Percentiles rank a stretch among this genome's conserved stretches.
Conservation (phyloP, 2,888 invertebrate genomes). For the Tiphia femorata region DNA sequence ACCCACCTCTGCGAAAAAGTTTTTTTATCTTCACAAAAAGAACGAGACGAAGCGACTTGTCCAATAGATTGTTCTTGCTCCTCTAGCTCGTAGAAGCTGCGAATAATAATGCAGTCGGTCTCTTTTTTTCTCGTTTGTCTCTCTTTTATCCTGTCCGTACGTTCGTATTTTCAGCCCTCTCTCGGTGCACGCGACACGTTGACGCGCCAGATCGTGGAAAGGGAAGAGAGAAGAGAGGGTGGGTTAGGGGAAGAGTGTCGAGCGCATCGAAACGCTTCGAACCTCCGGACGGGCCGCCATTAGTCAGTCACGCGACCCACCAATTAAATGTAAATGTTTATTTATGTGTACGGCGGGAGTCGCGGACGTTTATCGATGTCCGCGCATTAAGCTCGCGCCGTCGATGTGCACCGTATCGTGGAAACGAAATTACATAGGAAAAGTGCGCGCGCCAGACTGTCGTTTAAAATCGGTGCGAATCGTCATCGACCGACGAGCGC, state of each 20-base stretch:
- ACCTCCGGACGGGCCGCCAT: constrained; percentile 52
- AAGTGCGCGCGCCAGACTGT: constrained; percentile 5
- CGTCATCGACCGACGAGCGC: constrained; percentile 9
- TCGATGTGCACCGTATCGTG: constrained; percentile 49
- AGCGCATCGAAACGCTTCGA: constrained; percentile 46
- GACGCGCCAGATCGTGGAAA: not conserved
- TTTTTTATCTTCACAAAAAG: too few relatives aligned
- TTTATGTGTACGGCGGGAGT: constrained; percentile 61
- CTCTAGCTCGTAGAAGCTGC: too few relatives aligned
- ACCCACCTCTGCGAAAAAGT: too few relatives aligned
- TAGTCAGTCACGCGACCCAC: constrained; percentile 56
- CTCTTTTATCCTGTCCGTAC: not conserved
- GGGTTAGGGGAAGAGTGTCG: not conserved
- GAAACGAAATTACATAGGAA: constrained; percentile 31
- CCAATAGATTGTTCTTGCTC: too few relatives aligned
- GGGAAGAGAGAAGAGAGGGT: not conserved
- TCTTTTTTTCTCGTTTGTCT: not conserved
- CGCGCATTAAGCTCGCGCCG: constrained; percentile 57
- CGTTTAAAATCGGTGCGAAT: constrained; percentile 8
- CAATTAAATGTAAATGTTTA: constrained; percentile 67
- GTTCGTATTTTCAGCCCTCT: not conserved
- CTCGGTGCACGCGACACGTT: too few relatives aligned
- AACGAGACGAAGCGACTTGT: too few relatives aligned
- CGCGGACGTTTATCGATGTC: constrained; percentile 65
- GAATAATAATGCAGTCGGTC: not conserved